Evolutionary conservation across 2,113 vertebrate genomes (phyloP).

Genomic region (Pogona vitticeps): DNA sequence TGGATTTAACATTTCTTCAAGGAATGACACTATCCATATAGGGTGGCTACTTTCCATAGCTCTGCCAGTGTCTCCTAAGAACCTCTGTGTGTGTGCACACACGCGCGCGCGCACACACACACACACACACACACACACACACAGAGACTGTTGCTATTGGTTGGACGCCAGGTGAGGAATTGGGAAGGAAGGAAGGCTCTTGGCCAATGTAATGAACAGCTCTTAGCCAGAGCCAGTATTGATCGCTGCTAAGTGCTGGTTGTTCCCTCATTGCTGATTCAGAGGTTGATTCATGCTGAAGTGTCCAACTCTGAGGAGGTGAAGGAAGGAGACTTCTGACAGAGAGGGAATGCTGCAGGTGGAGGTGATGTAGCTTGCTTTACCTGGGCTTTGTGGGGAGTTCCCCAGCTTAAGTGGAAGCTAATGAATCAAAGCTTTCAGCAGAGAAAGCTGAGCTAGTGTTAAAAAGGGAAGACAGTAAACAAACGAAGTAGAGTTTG

Average conservation of each 20-base stretch:
- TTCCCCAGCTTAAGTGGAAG: not conserved
- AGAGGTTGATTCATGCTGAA: constrained; percentile 23
- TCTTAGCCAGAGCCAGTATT: constrained; percentile 24
- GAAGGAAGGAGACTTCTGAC: not conserved
- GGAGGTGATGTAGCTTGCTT: not conserved
- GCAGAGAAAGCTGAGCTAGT: not conserved
- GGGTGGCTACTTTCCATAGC: not conserved
- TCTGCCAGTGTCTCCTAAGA: not conserved
- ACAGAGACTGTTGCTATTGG: not conserved
- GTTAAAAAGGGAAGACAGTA: not conserved
- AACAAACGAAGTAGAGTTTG: not conserved
- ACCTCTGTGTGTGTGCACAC: no score
- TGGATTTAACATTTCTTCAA: not conserved
- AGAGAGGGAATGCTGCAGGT: not conserved
- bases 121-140: no score
- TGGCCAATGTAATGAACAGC: constrained; percentile 8
- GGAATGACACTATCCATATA: no score
- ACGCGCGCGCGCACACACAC: no score
- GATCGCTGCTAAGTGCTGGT: constrained; percentile 41
- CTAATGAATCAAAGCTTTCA: not conserved
- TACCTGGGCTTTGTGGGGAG: not conserved
- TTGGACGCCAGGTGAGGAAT: not conserved
- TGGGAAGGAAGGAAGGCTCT: constrained; percentile 6
- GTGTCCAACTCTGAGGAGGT: not conserved
- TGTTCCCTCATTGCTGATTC: constrained; percentile 31